Percentiles rank a stretch among this genome's conserved stretches.
phyloP scores from a whole-genome alignment of 92 coral and sea anemone species.

The Pocillopora grandis region DNA sequence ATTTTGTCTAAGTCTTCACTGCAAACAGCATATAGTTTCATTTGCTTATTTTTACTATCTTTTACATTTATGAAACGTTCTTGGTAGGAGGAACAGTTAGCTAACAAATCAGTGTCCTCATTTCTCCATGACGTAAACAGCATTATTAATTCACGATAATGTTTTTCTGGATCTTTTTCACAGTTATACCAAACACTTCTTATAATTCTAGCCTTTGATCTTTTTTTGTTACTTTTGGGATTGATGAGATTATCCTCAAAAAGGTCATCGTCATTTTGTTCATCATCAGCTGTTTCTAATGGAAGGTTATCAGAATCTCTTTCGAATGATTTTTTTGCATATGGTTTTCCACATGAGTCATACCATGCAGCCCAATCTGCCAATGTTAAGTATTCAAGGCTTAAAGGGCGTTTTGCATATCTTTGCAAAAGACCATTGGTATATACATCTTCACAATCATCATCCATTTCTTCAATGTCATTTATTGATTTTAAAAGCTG shows the following conservation, averaged over 20 bases:
- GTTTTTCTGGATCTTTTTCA: constrained; percentile 55
- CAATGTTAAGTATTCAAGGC: constrained; percentile 44
- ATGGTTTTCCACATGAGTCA: not conserved
- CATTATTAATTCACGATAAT: constrained; percentile 60
- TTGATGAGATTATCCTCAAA: not conserved
- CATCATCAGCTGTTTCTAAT: constrained; percentile 29
- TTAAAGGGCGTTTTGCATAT: constrained; percentile 36
- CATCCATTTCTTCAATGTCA: constrained; percentile 27
- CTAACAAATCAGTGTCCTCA: constrained; percentile 59
- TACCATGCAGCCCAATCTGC: constrained; percentile 28
- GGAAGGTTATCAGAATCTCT: constrained; percentile 35
- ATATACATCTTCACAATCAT: constrained; percentile 50
- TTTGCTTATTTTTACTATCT: constrained; percentile 47
- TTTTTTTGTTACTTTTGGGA: constrained; percentile 18
- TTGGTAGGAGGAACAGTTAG: constrained; percentile 45
- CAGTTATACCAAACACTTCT: constrained; percentile 7
- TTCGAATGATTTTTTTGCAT: constrained; percentile 23
- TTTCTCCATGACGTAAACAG: constrained; percentile 70
- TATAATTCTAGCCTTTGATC: constrained; percentile 47
- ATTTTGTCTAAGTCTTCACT: constrained; percentile 53
- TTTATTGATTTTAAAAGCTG: no score
- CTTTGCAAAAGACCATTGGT: constrained; percentile 25
- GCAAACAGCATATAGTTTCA: constrained; percentile 57
- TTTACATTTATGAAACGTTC: constrained; percentile 33
- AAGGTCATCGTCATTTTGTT: constrained; percentile 36